phyloP scores from a whole-genome alignment of 2,888 invertebrate species.

The Erebia ligea region DNA sequence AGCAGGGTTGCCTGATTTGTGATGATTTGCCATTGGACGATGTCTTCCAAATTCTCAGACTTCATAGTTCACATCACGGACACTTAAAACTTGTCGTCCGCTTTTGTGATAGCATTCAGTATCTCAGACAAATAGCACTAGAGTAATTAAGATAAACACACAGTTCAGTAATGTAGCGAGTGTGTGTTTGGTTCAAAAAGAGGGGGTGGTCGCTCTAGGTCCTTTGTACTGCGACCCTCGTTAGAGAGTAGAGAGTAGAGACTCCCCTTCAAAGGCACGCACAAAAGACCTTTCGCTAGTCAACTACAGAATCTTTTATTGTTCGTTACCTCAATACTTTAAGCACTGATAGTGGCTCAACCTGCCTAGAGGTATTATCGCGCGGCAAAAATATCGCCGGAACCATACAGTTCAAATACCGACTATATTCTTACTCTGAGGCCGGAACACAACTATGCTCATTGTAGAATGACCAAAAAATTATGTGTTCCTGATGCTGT shows the following conservation, averaged over 20 bases:
- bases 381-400: no score
- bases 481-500: no score
- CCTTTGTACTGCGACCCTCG: constrained; percentile 22
- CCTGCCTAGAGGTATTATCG: no score
- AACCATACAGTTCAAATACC: no score
- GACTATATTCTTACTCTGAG: no score
- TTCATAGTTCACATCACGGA: no score
- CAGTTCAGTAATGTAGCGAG: constrained; percentile 1
- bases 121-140: constrained; percentile 3
- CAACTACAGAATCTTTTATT: constrained; percentile 10
- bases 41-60: no score
- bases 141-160: constrained; percentile 19
- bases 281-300: constrained; percentile 1
- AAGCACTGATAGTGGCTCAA: neutral
- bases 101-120: neutral
- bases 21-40: no score
- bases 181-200: constrained; percentile 6
- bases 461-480: no score
- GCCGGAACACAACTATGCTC: no score
- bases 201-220: neutral
- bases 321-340: constrained; percentile 4
- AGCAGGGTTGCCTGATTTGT: no score
- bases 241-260: constrained; percentile 4
- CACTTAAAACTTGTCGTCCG: neutral
- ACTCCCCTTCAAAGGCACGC: constrained; percentile 8